phyloP scores from a whole-genome alignment of 2,797 vertebrate species.

The Florisuga fusca region DNA sequence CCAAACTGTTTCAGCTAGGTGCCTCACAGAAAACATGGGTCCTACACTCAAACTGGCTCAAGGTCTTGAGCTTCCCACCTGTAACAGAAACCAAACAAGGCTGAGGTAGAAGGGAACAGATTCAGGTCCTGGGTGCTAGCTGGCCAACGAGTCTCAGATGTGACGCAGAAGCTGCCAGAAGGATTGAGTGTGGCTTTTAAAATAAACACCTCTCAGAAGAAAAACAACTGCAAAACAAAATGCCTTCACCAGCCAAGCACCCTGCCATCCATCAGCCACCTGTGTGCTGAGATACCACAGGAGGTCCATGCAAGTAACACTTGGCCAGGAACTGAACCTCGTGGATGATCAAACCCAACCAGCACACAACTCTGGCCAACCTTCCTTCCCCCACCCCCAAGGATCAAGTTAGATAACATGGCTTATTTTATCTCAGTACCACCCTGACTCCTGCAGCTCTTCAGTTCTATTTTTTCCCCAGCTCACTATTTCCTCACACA shows the following conservation, averaged over 20 bases:
- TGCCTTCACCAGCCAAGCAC: neutral
- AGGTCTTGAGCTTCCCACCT: neutral
- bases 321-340: neutral
- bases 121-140: rapidly evolving
- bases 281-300: neutral
- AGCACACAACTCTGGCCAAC: neutral
- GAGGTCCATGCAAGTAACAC: neutral
- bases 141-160: neutral
- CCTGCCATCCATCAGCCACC: neutral
- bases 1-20: neutral
- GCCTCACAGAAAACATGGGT: neutral
- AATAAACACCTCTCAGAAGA: neutral
- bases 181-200: neutral
- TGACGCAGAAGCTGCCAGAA: neutral
- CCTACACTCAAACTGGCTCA: neutral
- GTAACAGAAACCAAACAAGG: neutral
- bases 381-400: rapidly evolving
- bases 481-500: neutral
- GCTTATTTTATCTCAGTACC: neutral
- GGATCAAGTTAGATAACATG: neutral
- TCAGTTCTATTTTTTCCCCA: neutral
- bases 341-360: neutral
- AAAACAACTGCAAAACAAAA: conserved; percentile 10
- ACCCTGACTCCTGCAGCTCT: neutral
- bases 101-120: rapidly evolving